These are phyloP conservation scores for Crioceris asparagi DNA, from an alignment of 2,888 invertebrate genomes.

Conservation along the genomic window DNA sequence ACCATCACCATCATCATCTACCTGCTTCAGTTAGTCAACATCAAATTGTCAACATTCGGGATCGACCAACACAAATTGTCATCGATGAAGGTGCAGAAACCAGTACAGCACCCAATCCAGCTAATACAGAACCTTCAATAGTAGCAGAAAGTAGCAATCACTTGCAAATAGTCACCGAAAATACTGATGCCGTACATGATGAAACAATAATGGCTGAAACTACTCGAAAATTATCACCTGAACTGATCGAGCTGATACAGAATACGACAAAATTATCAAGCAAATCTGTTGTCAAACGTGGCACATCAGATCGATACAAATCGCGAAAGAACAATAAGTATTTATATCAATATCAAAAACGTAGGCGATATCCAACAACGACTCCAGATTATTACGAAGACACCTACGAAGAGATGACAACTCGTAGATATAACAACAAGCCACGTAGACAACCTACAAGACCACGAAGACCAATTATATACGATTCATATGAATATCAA, in stretches of 20 bases:
- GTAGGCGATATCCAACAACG: conserved; percentile 13
- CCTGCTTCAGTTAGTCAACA: conserved; percentile 12
- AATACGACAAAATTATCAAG: too few relatives aligned
- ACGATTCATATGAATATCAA: conserved; percentile 1
- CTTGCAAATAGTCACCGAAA: too few relatives aligned
- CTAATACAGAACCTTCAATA: too few relatives aligned
- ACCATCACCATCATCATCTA: conserved; percentile 17
- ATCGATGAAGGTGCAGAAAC: conserved; percentile 4
- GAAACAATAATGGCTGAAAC: conserved; percentile 6
- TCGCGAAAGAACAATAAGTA: conserved; percentile 15
- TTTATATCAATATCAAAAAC: conserved; percentile 11
- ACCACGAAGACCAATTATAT: conserved; percentile 14
- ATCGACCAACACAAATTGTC: conserved; percentile 14
- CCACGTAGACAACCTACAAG: conserved; percentile 9
- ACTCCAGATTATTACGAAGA: conserved; percentile 22
- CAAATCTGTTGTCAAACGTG: conserved; percentile 17
- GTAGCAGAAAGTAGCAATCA: too few relatives aligned
- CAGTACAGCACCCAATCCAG: conserved; percentile 2
- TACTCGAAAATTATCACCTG: conserved; percentile 1
- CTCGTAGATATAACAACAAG: conserved; percentile 10
- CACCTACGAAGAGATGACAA: conserved; percentile 23
- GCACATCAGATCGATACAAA: conserved; percentile 14
- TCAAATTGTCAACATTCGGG: conserved; percentile 18
- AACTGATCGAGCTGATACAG: too few relatives aligned
- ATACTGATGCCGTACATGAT: conserved; percentile 7